Evolutionary conservation across 1,140 invertebrate species (phyloP).

Genomic region (Dendrolimus kikuchii): DNA sequence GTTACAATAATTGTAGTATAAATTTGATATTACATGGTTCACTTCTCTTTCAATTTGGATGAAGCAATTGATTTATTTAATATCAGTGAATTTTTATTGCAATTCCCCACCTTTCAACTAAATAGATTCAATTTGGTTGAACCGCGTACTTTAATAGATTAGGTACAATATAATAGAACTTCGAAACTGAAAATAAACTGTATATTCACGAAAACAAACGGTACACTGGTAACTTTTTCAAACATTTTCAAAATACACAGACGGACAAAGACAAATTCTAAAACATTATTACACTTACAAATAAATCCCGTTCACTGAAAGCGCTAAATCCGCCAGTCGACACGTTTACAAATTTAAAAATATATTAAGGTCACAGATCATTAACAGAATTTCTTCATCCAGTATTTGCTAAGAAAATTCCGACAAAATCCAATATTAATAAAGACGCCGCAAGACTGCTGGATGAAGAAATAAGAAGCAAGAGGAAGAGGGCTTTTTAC

Average conservation of each 20-base stretch:
- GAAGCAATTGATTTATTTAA: no score
- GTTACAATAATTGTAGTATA: no score
- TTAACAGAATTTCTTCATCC: constrained; percentile 22
- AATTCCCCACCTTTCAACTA: no score
- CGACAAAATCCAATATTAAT: constrained; percentile 16
- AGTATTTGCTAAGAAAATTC: constrained; percentile 38
- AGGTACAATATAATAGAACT: background rate
- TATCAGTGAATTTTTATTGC: no score
- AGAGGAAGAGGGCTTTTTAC: background rate
- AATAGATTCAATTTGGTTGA: no score
- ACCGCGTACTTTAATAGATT: no score
- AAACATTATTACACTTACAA: constrained; percentile 34
- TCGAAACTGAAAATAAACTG: background rate
- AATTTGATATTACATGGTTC: no score
- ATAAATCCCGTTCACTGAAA: constrained; percentile 15
- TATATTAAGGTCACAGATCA: background rate
- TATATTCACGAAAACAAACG: constrained; percentile 17
- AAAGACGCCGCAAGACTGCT: constrained; percentile 32
- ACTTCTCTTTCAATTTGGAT: no score
- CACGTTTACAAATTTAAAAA: background rate
- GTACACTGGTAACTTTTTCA: constrained; percentile 22
- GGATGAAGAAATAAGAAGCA: constrained; percentile 24
- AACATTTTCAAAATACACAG: constrained; percentile 21
- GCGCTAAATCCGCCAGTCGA: constrained; percentile 9
- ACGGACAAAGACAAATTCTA: constrained; percentile 26